Evolutionary conservation across 2,888 invertebrate species (phyloP), one percentile per base, ranked within the genome.

Genomic region (Boloria selene): DNA sequence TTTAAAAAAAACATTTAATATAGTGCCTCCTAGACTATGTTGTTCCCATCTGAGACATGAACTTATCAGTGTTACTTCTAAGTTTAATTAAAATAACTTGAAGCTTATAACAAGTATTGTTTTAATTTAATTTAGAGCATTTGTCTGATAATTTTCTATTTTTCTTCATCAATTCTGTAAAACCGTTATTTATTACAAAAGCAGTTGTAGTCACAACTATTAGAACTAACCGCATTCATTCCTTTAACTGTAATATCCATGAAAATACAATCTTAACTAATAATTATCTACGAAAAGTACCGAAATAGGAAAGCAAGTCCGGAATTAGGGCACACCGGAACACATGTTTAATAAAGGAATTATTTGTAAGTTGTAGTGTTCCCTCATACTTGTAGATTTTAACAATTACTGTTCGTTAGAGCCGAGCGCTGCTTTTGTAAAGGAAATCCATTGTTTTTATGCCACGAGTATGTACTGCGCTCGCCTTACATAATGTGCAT

Each of bases 371-470:
- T 70, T 70, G 60, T 55, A 61, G 44, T 55, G 59, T 67, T 65
- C 65, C 61, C 66, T 67, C 78, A 79, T 83, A 81, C 83, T 85
- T 85, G 87, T 84, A 81, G 83, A 81, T 84, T 86, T 82, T 82
- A 85, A 85, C 86, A 86, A 87, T 88, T 88, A 86, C 77, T 77
- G 82, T 86, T 86, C 83, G 84, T 87, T 85, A 86, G 82, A 80
- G 80, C 79, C 78, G 55, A 61, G 65, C 76, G 69, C 55, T 70
- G 83, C 79, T 80, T 85, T 86, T 87, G 85, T 84, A 79, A 87
- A 86, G 87, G 83, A 53, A 86, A 86, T 84, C 75, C 80, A 79
- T 82, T 84, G 86, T 86, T 85, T 85, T 83, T 81, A 77, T 77
- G 74, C 75, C 75, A 71, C 63, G 31, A 64, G 55, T 45, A 16